phyloP scores from a whole-genome alignment of 2,113 vertebrate genomes.

The Passer montanus region DNA sequence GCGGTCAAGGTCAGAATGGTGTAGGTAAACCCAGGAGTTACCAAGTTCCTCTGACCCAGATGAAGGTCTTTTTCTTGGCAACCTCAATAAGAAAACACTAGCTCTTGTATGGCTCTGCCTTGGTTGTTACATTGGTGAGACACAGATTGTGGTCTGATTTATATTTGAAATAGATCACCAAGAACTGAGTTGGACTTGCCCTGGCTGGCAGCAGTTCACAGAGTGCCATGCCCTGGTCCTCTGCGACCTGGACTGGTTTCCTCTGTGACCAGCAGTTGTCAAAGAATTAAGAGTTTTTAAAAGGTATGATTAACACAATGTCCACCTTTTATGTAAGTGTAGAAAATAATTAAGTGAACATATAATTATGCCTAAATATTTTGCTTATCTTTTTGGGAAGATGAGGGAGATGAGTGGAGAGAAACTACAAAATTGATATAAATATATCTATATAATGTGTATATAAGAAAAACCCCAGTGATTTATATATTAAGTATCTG shows the following conservation, averaged over 20 bases:
- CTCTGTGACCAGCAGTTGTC: background rate
- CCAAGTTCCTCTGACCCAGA: constrained; percentile 29
- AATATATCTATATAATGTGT: background rate
- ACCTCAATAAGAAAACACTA: constrained; percentile 15
- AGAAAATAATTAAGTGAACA: background rate
- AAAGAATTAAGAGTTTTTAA: background rate
- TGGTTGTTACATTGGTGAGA: background rate
- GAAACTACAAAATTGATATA: background rate
- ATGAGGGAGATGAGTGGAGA: background rate
- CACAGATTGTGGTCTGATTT: constrained; percentile 13
- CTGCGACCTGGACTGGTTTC: background rate
- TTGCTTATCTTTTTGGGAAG: background rate
- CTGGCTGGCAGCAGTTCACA: background rate
- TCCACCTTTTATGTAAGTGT: background rate
- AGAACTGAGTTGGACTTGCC: constrained; percentile 1
- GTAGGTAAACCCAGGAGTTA: constrained; percentile 49
- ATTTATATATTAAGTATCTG: background rate
- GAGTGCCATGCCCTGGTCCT: background rate
- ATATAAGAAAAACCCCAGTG: background rate
- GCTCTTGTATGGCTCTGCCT: background rate
- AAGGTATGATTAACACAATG: background rate
- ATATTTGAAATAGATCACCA: background rate
- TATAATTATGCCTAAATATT: background rate
- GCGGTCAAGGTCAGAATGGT: constrained; percentile 57
- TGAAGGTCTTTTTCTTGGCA: constrained; percentile 62